phyloP scores from a whole-genome alignment of 2,797 vertebrate genomes.

The Triplophysa bombifrons region DNA sequence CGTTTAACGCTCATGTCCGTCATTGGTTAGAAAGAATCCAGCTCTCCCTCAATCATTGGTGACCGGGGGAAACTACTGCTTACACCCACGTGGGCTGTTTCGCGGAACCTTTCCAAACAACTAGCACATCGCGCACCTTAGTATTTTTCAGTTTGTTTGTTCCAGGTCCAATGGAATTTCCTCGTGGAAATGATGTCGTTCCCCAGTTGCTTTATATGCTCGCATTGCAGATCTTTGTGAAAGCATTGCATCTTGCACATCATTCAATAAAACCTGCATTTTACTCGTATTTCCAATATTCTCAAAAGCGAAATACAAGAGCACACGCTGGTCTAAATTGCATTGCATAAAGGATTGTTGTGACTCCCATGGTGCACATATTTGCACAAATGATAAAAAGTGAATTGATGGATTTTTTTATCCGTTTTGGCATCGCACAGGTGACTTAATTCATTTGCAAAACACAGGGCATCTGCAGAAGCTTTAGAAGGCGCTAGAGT shows the following conservation, averaged over 20 bases:
- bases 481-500: constrained; percentile 42
- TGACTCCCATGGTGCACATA: too few species aligned
- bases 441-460: too few species aligned
- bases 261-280: not conserved
- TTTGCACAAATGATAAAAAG: not conserved
- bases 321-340: not conserved
- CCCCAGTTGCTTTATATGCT: constrained; percentile 14
- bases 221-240: constrained; percentile 10
- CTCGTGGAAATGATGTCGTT: constrained; percentile 45
- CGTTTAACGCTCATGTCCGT: not conserved
- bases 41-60: constrained; percentile 64
- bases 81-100: constrained; percentile 72
- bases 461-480: not conserved
- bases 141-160: constrained; percentile 59
- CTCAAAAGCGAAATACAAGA: too few species aligned
- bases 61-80: constrained; percentile 33
- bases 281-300: not conserved
- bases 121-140: constrained; percentile 20
- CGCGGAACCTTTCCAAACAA: constrained; percentile 63
- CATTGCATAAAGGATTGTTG: not conserved
- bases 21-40: constrained; percentile 65
- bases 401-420: not conserved
- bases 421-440: not conserved
- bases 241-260: constrained; percentile 28
- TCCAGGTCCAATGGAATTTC: constrained; percentile 64